Base-by-base conservation (phyloP, 1,140 invertebrate genomes). In the Rhyzopertha dominica region DNA sequence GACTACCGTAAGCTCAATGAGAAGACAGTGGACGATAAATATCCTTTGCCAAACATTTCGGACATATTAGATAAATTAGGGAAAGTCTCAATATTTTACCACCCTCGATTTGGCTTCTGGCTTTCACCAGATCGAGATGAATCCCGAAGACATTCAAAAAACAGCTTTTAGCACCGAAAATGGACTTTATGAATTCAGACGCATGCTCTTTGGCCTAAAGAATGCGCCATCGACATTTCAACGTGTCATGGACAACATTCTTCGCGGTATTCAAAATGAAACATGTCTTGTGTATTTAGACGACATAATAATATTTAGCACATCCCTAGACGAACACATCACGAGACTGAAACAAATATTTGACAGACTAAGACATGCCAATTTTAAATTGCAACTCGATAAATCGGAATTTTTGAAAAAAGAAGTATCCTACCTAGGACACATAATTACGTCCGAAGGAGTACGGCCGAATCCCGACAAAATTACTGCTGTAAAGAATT, bases 21-120 rank as follows among this genome's bases (percentile, higher is more conserved):
- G 17, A 53, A 56, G 31, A 66, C 61, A 8, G 49, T 66, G 9
- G 49, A 48, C 5, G 72, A 77, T 51, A 52, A 39, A 13, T 78
- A 57, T 51, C 73, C 72, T 4, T 37, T 76, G 5, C 70, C 72
- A 4, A 46, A 60, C 9, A 71, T 73, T 10, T 60, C 65, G 14
- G 57, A 67, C n/a, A 59, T 56, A 14, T 20, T 51, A 38, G 58
- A 66, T 42, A 50, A 45, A 9, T 17, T 74, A 19, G 53, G 48
- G 2, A 4, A 54, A 52, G 2, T 34, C 51, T 5, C 51, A 53
- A 29, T 66, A 53, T 31, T 72, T 73, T 37, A 51, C 61, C 10
- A 51, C 59, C 0, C 43, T 73, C 2, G 70, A 74, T 57, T 32
- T 71, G 2, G 49, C 47, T 0, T 60, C 51, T 14, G 72, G 70